A percentile compares a stretch with the other conserved stretches of the same genome.
Evolutionary conservation across 2,888 invertebrate species (phyloP).

Genomic region (Malthinus flaveolus): DNA sequence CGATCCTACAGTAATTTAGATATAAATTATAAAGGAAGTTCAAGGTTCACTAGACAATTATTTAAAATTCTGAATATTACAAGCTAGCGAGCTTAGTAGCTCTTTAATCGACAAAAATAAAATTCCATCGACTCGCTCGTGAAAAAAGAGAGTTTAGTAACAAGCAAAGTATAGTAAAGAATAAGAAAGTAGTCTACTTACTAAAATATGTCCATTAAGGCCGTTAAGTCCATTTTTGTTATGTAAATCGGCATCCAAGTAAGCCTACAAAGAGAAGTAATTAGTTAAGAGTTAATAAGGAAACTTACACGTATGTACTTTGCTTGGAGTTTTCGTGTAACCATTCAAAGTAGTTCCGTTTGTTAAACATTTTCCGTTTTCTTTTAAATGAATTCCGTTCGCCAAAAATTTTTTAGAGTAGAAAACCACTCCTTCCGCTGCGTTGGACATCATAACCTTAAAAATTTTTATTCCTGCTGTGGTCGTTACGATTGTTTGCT

Average conservation of each 20-base stretch:
- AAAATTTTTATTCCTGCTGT: constrained; percentile 8
- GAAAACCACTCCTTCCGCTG: constrained; percentile 28
- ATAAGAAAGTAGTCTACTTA: constrained; percentile 5
- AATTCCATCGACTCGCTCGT: too few species aligned
- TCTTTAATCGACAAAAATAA: too few species aligned
- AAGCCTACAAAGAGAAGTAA: not conserved
- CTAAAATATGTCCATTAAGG: constrained; percentile 25
- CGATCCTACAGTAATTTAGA: too few species aligned
- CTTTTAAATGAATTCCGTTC: constrained; percentile 32
- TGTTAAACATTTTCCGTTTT: constrained; percentile 4
- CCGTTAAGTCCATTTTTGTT: constrained; percentile 1
- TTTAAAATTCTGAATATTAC: too few species aligned
- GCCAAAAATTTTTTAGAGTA: constrained; percentile 32
- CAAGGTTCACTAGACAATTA: too few species aligned
- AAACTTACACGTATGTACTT: not conserved
- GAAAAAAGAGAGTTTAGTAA: too few species aligned
- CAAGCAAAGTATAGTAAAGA: too few species aligned
- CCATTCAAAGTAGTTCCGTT: constrained; percentile 17
- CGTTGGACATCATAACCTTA: constrained; percentile 8
- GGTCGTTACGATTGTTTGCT: constrained; percentile 2
- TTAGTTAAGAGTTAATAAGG: not conserved
- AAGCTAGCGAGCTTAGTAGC: too few species aligned
- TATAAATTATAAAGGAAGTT: too few species aligned
- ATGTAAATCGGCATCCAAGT: not conserved
- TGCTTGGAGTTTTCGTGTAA: constrained; percentile 32